Evolutionary conservation across 2,888 invertebrate genomes (phyloP).

Genomic region (Acanthosoma haemorrhoidale): DNA sequence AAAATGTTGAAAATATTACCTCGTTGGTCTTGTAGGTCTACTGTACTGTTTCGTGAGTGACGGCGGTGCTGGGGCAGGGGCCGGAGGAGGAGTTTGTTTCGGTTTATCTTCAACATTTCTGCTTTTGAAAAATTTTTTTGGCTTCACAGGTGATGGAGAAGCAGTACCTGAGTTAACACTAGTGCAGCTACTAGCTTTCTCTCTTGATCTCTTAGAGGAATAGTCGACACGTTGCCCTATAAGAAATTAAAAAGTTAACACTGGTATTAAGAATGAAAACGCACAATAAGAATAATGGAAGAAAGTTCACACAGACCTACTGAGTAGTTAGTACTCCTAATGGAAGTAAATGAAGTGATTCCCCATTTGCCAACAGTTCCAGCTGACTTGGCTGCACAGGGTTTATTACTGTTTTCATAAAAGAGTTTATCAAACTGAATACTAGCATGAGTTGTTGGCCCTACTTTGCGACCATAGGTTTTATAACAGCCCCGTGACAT

Average conservation of each 20-base stretch:
- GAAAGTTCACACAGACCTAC: conserved; percentile 39
- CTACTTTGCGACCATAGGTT: conserved; percentile 45
- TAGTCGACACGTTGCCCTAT: background rate
- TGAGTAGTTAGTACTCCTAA: conserved; percentile 57
- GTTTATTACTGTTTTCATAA: conserved; percentile 77
- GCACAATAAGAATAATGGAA: no score
- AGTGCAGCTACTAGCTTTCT: conserved; percentile 24
- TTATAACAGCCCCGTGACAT: conserved; percentile 52
- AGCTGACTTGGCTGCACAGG: conserved; percentile 80
- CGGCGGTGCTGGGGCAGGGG: conserved; percentile 30
- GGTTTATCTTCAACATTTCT: conserved; percentile 49
- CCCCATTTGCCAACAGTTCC: conserved; percentile 93
- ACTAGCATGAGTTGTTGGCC: conserved; percentile 47
- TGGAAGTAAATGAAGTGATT: conserved; percentile 86
- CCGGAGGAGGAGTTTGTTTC: conserved; percentile 31
- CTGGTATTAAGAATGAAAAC: background rate
- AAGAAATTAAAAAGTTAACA: background rate
- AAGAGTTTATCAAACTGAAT: conserved; percentile 61
- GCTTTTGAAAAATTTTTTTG: conserved; percentile 86
- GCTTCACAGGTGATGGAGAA: conserved; percentile 59
- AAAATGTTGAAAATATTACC: conserved; percentile 9
- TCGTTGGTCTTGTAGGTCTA: conserved; percentile 30
- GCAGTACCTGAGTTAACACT: conserved; percentile 19
- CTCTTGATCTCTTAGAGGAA: conserved; percentile 32
- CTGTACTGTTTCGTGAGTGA: conserved; percentile 28